Evolutionary conservation across 2,888 invertebrate species (phyloP), one percentile per base, ranked within the genome.

Genomic region (Agrypnus murinus): DNA sequence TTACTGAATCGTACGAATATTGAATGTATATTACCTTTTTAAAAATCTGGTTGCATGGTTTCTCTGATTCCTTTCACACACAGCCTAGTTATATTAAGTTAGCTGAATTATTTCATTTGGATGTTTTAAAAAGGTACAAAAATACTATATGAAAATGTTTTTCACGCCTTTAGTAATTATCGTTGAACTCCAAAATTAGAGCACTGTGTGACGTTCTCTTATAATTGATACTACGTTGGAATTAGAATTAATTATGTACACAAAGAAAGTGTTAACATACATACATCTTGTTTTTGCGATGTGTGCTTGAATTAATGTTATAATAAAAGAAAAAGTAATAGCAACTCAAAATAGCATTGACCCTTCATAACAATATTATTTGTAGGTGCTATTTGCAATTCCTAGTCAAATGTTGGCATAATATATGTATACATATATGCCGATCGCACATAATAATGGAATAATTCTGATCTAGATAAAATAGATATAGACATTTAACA

Each of bases 11-110:
- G 40, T 15, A 64, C 64, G 64, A 64, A 50, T 53, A 53, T 50
- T 43, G 64, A 64, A 64, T 64, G 64, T 43, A 53, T 53, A 64
- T 64, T 25, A 53, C 50, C 64, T 64, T 53, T 62, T 64, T 64
- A 64, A 63, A 53, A 12, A n/a, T 10, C 4, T 17, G n/a, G n/a
- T n/a, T 55, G 15, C 40, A 25, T 48, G 34, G 55, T 55, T 55
- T 55, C 55, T 55, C 55, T 36, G 55, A 34, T 12, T 55, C 55
- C 55, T 55, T 55, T 55, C 55, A 55, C 55, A 55, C 55, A 55
- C 55, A 55, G 55, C 55, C 55, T 55, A 55, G 55, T 55, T 55
- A 55, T 34, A n/a, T n/a, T n/a, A 25, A 25, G 32, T 1, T 31
- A 10, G n/a, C 34, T 15, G 55, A 55, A 55, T 55, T 55, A 2